phyloP scores from a whole-genome alignment of 2,888 invertebrate species.

The Sinhomidia bicolor region DNA sequence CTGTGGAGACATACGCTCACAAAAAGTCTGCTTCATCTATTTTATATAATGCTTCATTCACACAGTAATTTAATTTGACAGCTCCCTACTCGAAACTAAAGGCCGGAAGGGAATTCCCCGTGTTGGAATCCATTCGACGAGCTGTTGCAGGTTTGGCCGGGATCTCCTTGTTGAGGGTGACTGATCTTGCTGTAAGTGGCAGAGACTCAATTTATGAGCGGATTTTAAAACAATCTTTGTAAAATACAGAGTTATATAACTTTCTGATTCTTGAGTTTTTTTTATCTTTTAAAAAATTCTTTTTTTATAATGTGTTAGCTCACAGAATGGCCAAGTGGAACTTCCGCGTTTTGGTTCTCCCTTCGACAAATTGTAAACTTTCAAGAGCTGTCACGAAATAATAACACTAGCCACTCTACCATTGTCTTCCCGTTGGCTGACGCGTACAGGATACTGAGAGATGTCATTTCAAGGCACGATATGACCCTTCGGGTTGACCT shows the following conservation, averaged over 20 bases:
- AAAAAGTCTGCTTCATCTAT: slow-evolving; percentile 46
- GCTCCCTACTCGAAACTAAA: slow-evolving; percentile 79
- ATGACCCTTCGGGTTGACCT: slow-evolving; percentile 81
- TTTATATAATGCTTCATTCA: slow-evolving; percentile 44
- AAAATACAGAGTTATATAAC: too few species aligned
- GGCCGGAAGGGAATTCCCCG: slow-evolving; percentile 79
- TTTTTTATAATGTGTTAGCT: slow-evolving; percentile 74
- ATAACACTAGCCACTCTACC: slow-evolving; percentile 80
- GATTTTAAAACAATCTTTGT: too few species aligned
- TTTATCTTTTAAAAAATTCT: neutral
- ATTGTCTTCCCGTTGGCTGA: slow-evolving; percentile 81
- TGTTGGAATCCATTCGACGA: slow-evolving; percentile 81
- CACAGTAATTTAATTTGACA: slow-evolving; percentile 72
- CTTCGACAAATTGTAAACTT: slow-evolving; percentile 81
- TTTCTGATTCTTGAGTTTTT: slow-evolving; percentile 9
- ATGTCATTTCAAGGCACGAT: slow-evolving; percentile 81
- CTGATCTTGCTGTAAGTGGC: slow-evolving; percentile 81
- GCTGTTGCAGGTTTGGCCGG: slow-evolving; percentile 81
- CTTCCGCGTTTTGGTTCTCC: slow-evolving; percentile 81
- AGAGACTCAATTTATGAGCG: slow-evolving; percentile 6
- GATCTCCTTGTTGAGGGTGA: slow-evolving; percentile 81
- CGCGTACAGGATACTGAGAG: slow-evolving; percentile 81
- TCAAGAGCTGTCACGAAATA: slow-evolving; percentile 80
- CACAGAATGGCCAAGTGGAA: slow-evolving; percentile 80
- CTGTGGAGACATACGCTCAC: neutral